Base-by-base conservation (phyloP, 2,888 invertebrate species). In the Dimorphilus gyrociliatus region DNA sequence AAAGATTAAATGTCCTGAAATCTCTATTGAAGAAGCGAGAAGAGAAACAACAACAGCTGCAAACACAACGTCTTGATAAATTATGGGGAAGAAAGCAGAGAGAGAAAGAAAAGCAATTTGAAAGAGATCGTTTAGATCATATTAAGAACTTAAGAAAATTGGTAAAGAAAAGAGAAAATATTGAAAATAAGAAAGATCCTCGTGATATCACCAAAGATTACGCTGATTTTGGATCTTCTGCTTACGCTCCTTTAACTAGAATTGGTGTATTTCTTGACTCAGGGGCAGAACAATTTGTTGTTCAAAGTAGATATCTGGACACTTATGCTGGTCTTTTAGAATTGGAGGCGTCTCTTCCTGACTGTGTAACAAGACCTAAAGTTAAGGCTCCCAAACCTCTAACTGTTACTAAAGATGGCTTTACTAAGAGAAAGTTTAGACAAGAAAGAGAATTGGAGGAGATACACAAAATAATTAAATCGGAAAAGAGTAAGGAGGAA, bases 1-100 rank as follows among this genome's bases (percentile, higher is more conserved):
- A 50, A 1, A 41, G 58, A 19, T 37, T 61, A 44, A 69, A 75
- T 34, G 66, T 82, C 30, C 69, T 80, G n/a, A 71, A 75, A 36
- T 66, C 73, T 30, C 56, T 75, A 45, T 64, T 75, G 33, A 58
- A 67, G 12, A 66, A 72, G 33, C 56, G 70, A 29, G 68, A 74
- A 3, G 57, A 64, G 34, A 55, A 55, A 27, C 58, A 60, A 31
- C 50, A 56, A 38, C 54, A 59, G 26, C 40, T 56, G 24, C 54
- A 56, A 36, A 55, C 53, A 13, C 57, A 59, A 35, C 39, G 59
- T 25, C 45, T 63, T 5, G 59, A 63, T 37, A 51, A 51, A 37
- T 38, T 62, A 16, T 63, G 62, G 62, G 46, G 51, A 18, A 50
- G 50, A 36, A 60, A 58, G 38, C 60, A 61, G 38, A 50, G 48